Base-by-base conservation (phyloP, 2,797 vertebrate species). In the Mycteria americana region DNA sequence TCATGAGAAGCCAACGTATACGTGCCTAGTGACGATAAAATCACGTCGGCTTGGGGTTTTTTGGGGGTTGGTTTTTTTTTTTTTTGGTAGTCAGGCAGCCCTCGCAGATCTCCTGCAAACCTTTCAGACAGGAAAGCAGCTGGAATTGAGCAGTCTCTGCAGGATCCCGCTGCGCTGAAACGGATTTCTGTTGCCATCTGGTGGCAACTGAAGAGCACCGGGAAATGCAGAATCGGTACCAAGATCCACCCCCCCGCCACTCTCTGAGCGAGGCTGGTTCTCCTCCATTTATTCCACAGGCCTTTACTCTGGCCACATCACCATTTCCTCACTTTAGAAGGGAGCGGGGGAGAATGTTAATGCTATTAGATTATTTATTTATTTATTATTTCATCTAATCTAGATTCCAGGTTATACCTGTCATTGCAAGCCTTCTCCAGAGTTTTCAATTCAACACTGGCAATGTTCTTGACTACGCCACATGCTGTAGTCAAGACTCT, bases 171-270 rank as follows among this genome's bases (percentile, higher is more conserved):
- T 3, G 51, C 8, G 14, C 41, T 67, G 30, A 28, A 51, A 48
- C 33, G 57, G 94, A 33, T 94, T 95, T 87, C 53, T 92, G 75
- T 94, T 96, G 96, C 97, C 97, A 96, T 85, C 96, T 97, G 92
- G 82, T 88, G 97, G 92, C 72, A 51, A 24, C 1, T 4, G n/a
- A 33, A 15, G 1, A 18, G 65, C 2, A 21, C 8, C 19, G 53
- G 30, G 35, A 59, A 62, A 56, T 3, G 19, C 3, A 19, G 19
- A 45, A 39, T 23, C 57, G 63, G 75, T 7, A 31, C 43, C 60
- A 11, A 75, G 9, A 51, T 43, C 67, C 75, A 28, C 16, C 7
- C 18, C 15, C 33, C 5, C 4, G 0, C n/a, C 28, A 1, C 67
- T 56, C 48, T 21, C n/a, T 23, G 19, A 51, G 67, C 6, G 1